Evolutionary conservation across 2,888 invertebrate genomes (phyloP).

Genomic region (Ornithoptera priamus): DNA sequence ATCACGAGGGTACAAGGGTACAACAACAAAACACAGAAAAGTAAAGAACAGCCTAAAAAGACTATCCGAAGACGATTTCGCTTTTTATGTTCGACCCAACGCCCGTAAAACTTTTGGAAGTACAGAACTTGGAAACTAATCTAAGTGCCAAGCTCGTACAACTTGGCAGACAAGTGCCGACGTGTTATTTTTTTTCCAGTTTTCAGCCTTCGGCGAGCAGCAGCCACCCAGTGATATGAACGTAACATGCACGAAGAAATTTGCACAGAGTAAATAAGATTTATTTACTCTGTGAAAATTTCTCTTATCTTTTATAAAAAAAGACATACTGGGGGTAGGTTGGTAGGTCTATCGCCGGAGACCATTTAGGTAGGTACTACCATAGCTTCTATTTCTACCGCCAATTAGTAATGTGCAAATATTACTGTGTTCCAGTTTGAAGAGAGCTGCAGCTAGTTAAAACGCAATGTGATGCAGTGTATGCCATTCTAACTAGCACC

Average conservation of each 20-base stretch:
- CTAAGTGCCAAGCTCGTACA: conserved; percentile 67
- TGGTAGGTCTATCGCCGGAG: too few species aligned
- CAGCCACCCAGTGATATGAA: conserved; percentile 68
- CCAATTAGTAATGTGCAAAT: too few species aligned
- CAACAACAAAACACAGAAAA: conserved; percentile 25
- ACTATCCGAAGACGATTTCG: conserved; percentile 30
- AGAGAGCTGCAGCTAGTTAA: too few species aligned
- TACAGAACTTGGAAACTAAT: conserved; percentile 67
- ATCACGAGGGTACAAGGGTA: conserved; percentile 10
- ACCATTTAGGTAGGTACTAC: too few species aligned
- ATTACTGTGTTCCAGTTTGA: too few species aligned
- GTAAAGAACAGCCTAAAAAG: conserved; percentile 27
- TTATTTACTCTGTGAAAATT: too few species aligned
- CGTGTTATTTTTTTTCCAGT: conserved; percentile 58
- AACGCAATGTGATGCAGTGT: too few species aligned
- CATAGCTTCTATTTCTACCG: too few species aligned
- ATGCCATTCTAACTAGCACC: too few species aligned
- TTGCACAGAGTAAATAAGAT: conserved; percentile 43
- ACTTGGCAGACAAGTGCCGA: conserved; percentile 73
- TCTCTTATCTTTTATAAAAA: not conserved
- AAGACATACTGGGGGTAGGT: too few species aligned
- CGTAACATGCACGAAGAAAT: conserved; percentile 69
- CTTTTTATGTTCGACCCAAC: conserved; percentile 28
- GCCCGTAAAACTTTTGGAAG: conserved; percentile 30
- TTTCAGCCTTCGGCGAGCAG: conserved; percentile 57